Conservation (phyloP, 2,113 vertebrate genomes). For the Halcyon senegalensis region DNA sequence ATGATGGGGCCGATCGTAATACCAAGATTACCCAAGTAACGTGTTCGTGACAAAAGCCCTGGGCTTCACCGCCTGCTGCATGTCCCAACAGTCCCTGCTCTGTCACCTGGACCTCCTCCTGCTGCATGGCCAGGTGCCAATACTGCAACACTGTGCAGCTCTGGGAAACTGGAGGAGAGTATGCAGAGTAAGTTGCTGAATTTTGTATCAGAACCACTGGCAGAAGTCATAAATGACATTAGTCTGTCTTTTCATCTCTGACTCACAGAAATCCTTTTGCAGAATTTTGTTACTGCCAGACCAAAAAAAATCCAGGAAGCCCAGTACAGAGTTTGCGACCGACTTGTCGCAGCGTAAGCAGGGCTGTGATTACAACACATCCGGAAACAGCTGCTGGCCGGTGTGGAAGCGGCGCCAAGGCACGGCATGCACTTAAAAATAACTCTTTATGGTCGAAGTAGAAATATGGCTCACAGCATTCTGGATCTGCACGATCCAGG, state of each 20-base stretch:
- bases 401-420: not conserved
- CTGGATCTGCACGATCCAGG: not conserved
- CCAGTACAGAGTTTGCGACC: not conserved
- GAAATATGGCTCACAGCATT: not conserved
- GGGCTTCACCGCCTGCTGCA: not conserved
- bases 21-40: not conserved
- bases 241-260: not conserved
- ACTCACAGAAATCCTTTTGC: not conserved
- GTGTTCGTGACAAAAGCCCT: not conserved
- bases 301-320: not conserved
- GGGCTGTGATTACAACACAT: not conserved
- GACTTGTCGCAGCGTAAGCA: rapidly evolving
- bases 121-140: not conserved
- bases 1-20: not conserved
- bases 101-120: not conserved
- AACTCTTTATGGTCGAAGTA: not conserved
- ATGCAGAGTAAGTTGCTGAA: not conserved
- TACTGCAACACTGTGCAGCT: not conserved
- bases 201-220: not conserved
- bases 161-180: not conserved
- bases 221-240: not conserved
- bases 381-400: not conserved
- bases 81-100: not conserved
- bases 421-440: not conserved
- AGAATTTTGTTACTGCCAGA: not conserved